Evolutionary conservation across 2,888 invertebrate species (phyloP), one percentile per base, ranked within the genome.

Genomic region (Epicampocera succincta): DNA sequence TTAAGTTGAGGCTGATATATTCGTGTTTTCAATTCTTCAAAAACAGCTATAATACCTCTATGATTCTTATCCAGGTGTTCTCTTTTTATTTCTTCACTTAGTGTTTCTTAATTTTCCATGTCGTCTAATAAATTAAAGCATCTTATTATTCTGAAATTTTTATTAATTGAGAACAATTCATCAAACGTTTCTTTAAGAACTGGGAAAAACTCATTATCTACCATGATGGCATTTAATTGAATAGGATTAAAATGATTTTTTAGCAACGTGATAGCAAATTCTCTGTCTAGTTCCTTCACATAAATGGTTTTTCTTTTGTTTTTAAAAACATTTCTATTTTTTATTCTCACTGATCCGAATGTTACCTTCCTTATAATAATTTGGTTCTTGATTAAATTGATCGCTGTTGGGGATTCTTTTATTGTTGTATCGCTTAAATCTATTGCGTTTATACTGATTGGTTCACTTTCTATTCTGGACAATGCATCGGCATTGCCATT

Each of bases 1-100:
- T 61, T 79, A 13, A 84, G 44, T 2, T 83, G 72, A 5, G 85
- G 83, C 19, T 83, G 71, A 54, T 77, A 85, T 11, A 82, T 60
- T 42, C 68, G n/a, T 0, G 11, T 21, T 9, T 61, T 75, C 25
- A 79, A 19, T 63, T 74, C 74, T 21, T 61, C 50, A 46, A 21
- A 72, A 11, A 56, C 73, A 2, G 48, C 73, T 25, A 50, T 68
- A 19, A 61, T 81, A 17, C 58, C 71, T 42, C 48, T 25, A 48
- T 65, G 71, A 29, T 61, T 76, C n/a, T 71, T 78, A 61, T 17
- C 11, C 13, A 58, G 40, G 21, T 78, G 72, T 17, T 75, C 68
- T 9, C 52, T 61, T 54, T 78, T 50, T 6, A 78, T 72, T 1
- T 21, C 46, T 11, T 69, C 15, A 1, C 63, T 38, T 48, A 77